These are phyloP conservation scores for Chelidonichthys spinosus DNA, from an alignment of 2,797 vertebrate species.

Conservation along the genomic window DNA sequence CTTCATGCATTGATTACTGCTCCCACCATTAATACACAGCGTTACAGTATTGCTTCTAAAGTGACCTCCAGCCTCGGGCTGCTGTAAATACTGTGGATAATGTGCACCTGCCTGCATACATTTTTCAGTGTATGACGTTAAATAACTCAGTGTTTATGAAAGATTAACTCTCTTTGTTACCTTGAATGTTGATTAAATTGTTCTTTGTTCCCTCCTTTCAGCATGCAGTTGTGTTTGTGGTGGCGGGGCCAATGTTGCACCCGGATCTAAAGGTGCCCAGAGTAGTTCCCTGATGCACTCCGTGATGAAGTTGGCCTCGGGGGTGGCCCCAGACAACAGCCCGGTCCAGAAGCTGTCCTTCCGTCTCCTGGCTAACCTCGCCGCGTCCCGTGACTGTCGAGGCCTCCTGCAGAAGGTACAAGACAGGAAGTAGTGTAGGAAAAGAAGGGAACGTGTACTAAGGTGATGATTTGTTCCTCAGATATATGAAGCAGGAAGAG, in stretches of 20 bases:
- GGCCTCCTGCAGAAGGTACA: slow-evolving; percentile 93
- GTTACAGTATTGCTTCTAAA: not conserved
- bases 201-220: slow-evolving; percentile 57
- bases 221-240: slow-evolving; percentile 91
- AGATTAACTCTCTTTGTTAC: not conserved
- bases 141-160: not conserved
- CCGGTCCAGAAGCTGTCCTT: slow-evolving; percentile 87
- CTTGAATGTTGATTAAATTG: not conserved
- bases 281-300: slow-evolving; percentile 88
- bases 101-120: not conserved
- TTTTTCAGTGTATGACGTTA: not conserved
- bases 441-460: not conserved
- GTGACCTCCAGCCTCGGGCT: not conserved
- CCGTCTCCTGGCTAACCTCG: slow-evolving; percentile 90
- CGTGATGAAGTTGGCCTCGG: slow-evolving; percentile 90
- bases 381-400: slow-evolving; percentile 91
- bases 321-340: slow-evolving; percentile 83
- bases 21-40: not conserved
- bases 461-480: not conserved
- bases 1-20: not conserved
- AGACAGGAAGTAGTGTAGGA: not conserved
- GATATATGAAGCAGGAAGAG: not conserved
- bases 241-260: slow-evolving; percentile 67
- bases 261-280: slow-evolving; percentile 76
- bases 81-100: slow-evolving; percentile 4